Percentiles rank a stretch among this genome's conserved stretches.
phyloP scores from a whole-genome alignment of 2,888 invertebrate genomes.

The Gymnocheta viridis region DNA sequence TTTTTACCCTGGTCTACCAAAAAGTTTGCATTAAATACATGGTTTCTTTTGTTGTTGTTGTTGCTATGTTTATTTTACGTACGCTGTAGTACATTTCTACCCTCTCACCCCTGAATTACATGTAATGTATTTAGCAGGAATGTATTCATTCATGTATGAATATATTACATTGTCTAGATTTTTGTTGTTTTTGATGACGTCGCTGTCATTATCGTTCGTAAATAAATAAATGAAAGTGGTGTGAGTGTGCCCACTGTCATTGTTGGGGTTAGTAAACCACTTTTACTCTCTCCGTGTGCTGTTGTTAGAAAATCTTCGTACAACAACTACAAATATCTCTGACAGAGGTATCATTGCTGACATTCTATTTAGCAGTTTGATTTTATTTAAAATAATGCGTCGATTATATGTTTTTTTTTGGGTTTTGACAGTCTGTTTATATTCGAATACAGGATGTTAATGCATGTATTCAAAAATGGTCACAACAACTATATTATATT shows the following conservation, averaged over 20 bases:
- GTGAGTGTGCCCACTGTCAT: constrained; percentile 1
- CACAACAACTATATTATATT: not conserved
- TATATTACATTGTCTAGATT: constrained; percentile 13
- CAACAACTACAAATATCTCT: not conserved
- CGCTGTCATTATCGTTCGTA: constrained; percentile 42
- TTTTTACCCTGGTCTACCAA: constrained; percentile 69
- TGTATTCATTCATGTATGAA: constrained; percentile 24
- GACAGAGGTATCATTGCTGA: not conserved
- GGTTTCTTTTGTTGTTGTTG: constrained; percentile 17
- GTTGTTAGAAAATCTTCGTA: not conserved
- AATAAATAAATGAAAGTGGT: constrained; percentile 14
- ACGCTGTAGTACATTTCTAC: not conserved
- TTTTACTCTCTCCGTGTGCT: not conserved
- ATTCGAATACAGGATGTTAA: too few relatives aligned
- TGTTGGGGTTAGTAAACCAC: not conserved
- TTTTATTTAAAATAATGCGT: not conserved
- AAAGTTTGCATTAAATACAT: constrained; percentile 61
- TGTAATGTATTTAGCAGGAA: constrained; percentile 53
- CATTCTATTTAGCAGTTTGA: not conserved
- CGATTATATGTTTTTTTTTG: not conserved
- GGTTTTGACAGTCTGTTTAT: not conserved
- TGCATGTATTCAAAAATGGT: not conserved
- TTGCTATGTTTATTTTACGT: constrained; percentile 24
- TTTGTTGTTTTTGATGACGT: constrained; percentile 20
- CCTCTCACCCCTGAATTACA: not conserved